These are phyloP conservation scores for Taphrorychus bicolor DNA, from an alignment of 2,888 invertebrate genomes.

Conservation along the genomic window DNA sequence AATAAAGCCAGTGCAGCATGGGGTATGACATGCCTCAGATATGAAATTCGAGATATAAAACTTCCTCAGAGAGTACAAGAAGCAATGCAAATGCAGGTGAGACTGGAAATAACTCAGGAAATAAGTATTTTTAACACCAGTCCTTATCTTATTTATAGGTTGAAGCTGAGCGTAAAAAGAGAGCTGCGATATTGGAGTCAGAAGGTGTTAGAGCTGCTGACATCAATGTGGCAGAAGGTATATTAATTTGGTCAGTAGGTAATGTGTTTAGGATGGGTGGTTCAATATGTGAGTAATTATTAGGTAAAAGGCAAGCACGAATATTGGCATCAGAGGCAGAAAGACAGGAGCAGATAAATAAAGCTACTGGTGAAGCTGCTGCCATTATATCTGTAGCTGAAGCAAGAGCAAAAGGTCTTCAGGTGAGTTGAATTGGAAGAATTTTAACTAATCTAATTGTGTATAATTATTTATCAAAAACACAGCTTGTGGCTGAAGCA, in stretches of 20 bases:
- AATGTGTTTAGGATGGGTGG: too few species aligned
- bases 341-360: slow-evolving; percentile 92
- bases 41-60: slow-evolving; percentile 92
- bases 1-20: slow-evolving; percentile 98
- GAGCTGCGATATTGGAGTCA: slow-evolving; percentile 96
- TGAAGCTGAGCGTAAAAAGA: slow-evolving; percentile 95
- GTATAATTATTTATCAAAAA: background rate
- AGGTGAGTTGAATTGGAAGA: slow-evolving; percentile 14
- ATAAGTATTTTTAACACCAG: background rate
- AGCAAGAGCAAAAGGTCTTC: slow-evolving; percentile 85
- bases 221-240: slow-evolving; percentile 96
- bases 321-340: slow-evolving; percentile 96
- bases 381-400: slow-evolving; percentile 91
- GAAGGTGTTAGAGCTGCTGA: slow-evolving; percentile 92
- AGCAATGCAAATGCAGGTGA: slow-evolving; percentile 98
- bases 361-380: slow-evolving; percentile 90
- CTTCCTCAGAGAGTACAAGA: slow-evolving; percentile 92
- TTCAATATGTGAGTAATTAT: background rate
- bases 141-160: slow-evolving; percentile 65
- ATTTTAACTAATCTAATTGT: background rate
- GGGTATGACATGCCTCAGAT: slow-evolving; percentile 96
- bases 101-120: too few species aligned
- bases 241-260: background rate
- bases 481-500: slow-evolving; percentile 74
- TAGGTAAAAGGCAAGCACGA: slow-evolving; percentile 77